Base-by-base conservation (phyloP, 2,113 vertebrate species). In the Strix aluco region DNA sequence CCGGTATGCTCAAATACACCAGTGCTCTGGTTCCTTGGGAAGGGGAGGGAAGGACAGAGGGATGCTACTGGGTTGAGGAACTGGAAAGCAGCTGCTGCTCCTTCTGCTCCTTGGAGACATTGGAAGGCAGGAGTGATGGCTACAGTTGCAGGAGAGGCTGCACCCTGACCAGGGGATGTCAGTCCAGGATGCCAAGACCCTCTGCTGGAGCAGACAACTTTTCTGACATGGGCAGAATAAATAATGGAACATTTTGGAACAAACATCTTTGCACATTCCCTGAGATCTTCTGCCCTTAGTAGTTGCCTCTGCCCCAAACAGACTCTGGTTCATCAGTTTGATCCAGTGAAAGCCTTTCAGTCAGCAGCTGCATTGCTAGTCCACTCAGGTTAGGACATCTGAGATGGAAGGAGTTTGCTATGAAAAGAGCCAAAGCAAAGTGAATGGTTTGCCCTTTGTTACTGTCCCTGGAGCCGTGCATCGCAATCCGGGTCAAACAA, bases 1-100 rank as follows among this genome's bases (percentile, higher is more conserved):
- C 34, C 0, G 3, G 10, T 58, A 6, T 0, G 3, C 55, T 63
- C n/a, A 38, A 52, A 46, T 66, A 25, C 21, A 6, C 8, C 0
- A 0, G 9, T 18, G 66, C 40, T 51, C 32, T 10, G 14, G 40
- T 46, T 86, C 46, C 32, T 59, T 80, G 57, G 66, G 14, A 49
- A 54, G 44, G 34, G 17, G 54, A 58, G n/a, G 38, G 49, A n/a
- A 89, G 55, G n/a, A 49, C 15, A 25, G 44, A 25, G 40, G 61
- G 66, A n/a, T 88, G 47, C 52, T 66, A 1, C n/a, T 30, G 42
- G 46, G 9, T 19, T 32, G 34, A 34, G 44, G 22, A 88, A 6
- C 5, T 66, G 38, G 49, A 72, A 91, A 81, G 63, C 51, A 81
- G 42, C 47, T 65, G 54, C 49, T n/a, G 19, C 34, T 71, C 8